Percentiles rank a stretch among this genome's conserved stretches.
These are phyloP conservation scores for Mizuhopecten yessoensis DNA, from an alignment of 1,140 invertebrate genomes.

Conservation along the genomic window DNA sequence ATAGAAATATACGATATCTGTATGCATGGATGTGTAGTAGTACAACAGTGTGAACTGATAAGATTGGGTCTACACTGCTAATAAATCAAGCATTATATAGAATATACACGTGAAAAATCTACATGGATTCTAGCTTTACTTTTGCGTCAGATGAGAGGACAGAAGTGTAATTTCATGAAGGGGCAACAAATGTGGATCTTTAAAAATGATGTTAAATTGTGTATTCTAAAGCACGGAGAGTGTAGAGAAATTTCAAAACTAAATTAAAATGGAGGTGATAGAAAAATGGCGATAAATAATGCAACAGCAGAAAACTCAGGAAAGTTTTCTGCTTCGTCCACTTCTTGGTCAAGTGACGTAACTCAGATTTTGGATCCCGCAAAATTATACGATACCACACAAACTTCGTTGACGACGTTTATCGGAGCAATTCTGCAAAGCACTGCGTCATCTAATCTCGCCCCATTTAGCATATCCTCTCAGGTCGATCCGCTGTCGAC, in stretches of 20 bases:
- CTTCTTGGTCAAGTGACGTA: slow-evolving; percentile 30
- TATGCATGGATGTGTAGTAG: too few relatives aligned
- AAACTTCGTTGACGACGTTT: neutral
- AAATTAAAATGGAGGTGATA: slow-evolving; percentile 26
- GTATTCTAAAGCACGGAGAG: neutral
- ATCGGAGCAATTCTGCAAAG: neutral
- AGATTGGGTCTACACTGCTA: neutral
- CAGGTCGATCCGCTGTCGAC: neutral
- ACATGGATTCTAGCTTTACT: neutral
- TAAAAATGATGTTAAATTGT: neutral
- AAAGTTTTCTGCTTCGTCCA: neutral
- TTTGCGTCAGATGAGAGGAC: neutral
- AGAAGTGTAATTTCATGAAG: neutral
- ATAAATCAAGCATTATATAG: neutral
- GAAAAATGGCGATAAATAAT: slow-evolving; percentile 28
- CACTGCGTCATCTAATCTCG: neutral
- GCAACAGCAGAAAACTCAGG: neutral
- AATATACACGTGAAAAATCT: neutral
- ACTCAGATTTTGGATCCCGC: neutral
- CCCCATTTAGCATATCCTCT: neutral
- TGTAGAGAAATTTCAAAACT: neutral
- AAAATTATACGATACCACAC: neutral
- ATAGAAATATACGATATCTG: neutral
- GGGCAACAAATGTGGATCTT: neutral
- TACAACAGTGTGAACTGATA: too few relatives aligned